Evolutionary conservation across 2,113 vertebrate genomes (phyloP).

Genomic region (Grammomys surdaster): DNA sequence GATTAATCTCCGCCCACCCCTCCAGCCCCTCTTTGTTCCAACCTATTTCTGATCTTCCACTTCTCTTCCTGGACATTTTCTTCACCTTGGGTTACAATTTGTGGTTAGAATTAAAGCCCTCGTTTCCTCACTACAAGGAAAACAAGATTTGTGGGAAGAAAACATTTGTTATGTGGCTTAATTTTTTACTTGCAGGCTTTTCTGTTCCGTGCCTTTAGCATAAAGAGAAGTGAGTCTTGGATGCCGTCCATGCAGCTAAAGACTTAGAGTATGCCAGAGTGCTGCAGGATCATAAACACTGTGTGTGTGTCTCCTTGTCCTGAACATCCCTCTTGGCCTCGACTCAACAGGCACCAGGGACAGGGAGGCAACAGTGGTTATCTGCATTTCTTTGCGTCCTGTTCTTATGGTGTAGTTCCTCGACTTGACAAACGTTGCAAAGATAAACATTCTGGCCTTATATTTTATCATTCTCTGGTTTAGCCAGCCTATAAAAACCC

Average conservation of each 20-base stretch:
- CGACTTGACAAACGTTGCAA: neutral
- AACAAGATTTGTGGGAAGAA: slow-evolving; percentile 84
- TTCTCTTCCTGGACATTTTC: slow-evolving; percentile 81
- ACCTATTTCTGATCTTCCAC: slow-evolving; percentile 84
- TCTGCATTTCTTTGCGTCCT: neutral
- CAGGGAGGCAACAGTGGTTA: neutral
- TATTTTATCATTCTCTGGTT: neutral
- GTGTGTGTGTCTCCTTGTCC: neutral
- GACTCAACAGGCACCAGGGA: fast-evolving
- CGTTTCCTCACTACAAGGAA: slow-evolving; percentile 78
- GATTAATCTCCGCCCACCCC: slow-evolving; percentile 91
- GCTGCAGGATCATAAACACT: neutral
- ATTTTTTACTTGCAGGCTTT: slow-evolving; percentile 52
- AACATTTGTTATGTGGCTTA: slow-evolving; percentile 82
- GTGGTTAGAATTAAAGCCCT: slow-evolving; percentile 83
- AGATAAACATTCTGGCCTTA: neutral
- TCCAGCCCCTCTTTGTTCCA: slow-evolving; percentile 73
- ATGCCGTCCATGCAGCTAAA: slow-evolving; percentile 19
- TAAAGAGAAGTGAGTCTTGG: slow-evolving; percentile 53
- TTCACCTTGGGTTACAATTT: slow-evolving; percentile 84
- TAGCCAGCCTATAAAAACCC: neutral
- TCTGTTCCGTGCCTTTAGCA: slow-evolving; percentile 39
- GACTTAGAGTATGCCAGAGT: neutral
- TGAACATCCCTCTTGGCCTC: fast-evolving
- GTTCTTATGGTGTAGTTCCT: neutral